Evolutionary conservation across 2,797 vertebrate genomes (phyloP), one percentile per base, ranked within the genome.

Genomic region (Alcedo quadribrachys): DNA sequence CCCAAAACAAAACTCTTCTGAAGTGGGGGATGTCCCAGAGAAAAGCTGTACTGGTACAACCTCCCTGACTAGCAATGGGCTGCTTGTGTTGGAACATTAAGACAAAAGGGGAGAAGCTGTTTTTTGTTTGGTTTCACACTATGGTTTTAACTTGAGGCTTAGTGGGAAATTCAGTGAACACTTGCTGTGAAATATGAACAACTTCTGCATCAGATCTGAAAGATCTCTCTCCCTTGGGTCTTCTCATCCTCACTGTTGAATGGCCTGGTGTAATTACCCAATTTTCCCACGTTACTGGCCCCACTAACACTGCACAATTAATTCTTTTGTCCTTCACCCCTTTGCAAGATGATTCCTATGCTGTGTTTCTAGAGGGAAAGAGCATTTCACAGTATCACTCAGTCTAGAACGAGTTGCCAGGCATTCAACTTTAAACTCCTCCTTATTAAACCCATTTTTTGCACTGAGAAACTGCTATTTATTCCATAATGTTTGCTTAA

Each of bases 211-310:
- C 91, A 90, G 93, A 82, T 77, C 37, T 45, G 50, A 77, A 78
- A 90, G 71, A 85, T 79, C 42, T 74, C 46, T 65, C n/a, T 88
- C 71, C 61, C 81, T 70, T 71, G 85, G 33, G 68, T 88, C 71
- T 84, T 90, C 88, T 88, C 57, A 48, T 85, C 65, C 68, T 82
- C 61, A 51, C 25, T 91, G 51, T 43, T 90, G 68, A 91, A 85
- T 68, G 62, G 33, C 55, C 35, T 74, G 35, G 50, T 58, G 85
- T 80, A 75, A 90, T 75, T 82, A 88, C 65, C 22, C 71, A 84
- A 9, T 95, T 92, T 93, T 92, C 50, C 85, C 54, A 67, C 58
- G 14, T 35, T 85, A 14, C 25, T 71, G 35, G 9, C 5, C 14
- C 6, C 21, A 33, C 32, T 70, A 75, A 78, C 2, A 2, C 11